These are phyloP conservation scores for Gymnothorax reevesii DNA, from an alignment of 2,797 vertebrate species.

Conservation along the genomic window DNA sequence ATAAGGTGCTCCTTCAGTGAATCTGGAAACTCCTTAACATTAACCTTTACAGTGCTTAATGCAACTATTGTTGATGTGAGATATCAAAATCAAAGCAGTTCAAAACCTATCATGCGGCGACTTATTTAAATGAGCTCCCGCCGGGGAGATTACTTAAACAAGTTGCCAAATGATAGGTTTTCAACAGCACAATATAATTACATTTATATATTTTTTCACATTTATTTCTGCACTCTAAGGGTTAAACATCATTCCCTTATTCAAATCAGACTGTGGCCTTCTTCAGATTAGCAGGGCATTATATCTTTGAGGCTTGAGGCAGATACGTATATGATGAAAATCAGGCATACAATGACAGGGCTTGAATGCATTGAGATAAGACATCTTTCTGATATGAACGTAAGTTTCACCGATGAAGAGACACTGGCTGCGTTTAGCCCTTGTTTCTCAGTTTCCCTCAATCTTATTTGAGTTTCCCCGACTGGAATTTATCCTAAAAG, in stretches of 20 bases:
- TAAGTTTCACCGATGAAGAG: background rate
- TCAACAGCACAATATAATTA: no score
- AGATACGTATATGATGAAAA: background rate
- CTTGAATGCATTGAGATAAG: background rate
- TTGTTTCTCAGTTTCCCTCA: background rate
- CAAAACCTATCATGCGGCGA: no score
- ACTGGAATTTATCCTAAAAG: background rate
- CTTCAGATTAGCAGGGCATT: background rate
- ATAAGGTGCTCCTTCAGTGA: background rate
- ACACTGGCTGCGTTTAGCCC: background rate
- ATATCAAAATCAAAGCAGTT: no score
- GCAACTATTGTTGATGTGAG: no score
- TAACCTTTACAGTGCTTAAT: background rate
- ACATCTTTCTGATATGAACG: constrained; percentile 5
- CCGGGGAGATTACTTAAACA: no score
- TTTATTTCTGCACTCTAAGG: no score
- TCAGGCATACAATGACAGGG: background rate
- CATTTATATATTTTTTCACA: no score
- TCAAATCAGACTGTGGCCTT: constrained; percentile 24
- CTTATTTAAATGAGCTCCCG: no score
- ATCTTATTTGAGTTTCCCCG: background rate
- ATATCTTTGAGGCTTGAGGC: background rate
- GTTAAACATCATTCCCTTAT: constrained; percentile 33
- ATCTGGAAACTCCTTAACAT: background rate
- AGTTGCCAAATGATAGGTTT: no score